Percentiles rank a stretch among this genome's conserved stretches.
Conservation (phyloP, 2,888 invertebrate genomes). For the Leucophenga montana region DNA sequence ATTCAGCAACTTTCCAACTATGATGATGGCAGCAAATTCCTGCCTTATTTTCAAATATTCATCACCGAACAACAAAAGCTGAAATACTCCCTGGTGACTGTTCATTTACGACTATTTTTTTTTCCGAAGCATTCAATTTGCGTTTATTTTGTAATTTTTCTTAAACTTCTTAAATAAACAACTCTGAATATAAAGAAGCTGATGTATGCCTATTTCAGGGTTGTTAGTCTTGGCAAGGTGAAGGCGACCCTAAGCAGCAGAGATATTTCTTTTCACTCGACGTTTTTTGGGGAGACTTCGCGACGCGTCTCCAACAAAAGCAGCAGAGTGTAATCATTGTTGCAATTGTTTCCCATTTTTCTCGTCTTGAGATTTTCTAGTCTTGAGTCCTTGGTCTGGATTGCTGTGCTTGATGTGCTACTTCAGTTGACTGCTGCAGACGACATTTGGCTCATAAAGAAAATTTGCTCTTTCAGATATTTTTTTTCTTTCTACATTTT, state of each 20-base stretch:
- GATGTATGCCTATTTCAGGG: neutral
- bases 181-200: neutral
- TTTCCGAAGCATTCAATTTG: slow-evolving; percentile 9
- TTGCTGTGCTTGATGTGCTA: neutral
- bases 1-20: neutral
- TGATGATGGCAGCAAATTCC: slow-evolving; percentile 19
- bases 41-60: neutral
- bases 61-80: neutral
- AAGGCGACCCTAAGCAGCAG: neutral
- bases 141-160: slow-evolving; percentile 23
- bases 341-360: slow-evolving; percentile 66
- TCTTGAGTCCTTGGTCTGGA: neutral
- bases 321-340: slow-evolving; percentile 60
- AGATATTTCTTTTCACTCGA: neutral
- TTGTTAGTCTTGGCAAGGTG: neutral
- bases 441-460: slow-evolving; percentile 52
- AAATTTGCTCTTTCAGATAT: slow-evolving; percentile 33
- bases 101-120: neutral
- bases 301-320: slow-evolving; percentile 43
- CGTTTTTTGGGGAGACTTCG: slow-evolving; percentile 39
- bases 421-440: slow-evolving; percentile 49
- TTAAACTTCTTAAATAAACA: slow-evolving; percentile 16
- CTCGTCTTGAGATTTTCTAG: slow-evolving; percentile 40
- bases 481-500: slow-evolving; percentile 33
- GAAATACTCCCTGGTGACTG: neutral